phyloP scores from a whole-genome alignment of 2,113 vertebrate genomes.

The Mormoops blainvillei region DNA sequence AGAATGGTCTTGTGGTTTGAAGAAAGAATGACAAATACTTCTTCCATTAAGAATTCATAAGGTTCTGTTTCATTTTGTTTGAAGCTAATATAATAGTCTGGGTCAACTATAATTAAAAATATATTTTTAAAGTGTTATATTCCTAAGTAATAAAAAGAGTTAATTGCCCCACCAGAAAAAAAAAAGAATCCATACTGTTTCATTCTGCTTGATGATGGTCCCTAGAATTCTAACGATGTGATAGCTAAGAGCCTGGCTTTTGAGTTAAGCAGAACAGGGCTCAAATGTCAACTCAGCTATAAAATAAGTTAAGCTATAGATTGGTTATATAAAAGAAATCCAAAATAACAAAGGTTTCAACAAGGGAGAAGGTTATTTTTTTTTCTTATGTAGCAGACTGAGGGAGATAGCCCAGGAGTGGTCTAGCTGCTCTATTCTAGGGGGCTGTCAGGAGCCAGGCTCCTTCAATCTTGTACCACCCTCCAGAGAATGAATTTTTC shows the following conservation, averaged over 20 bases:
- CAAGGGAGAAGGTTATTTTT: neutral
- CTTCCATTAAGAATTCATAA: neutral
- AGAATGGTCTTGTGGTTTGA: neutral
- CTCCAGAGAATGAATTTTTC: neutral
- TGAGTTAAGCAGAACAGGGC: neutral
- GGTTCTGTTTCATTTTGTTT: neutral
- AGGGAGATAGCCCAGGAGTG: neutral
- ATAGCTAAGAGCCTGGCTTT: neutral
- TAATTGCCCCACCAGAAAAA: neutral
- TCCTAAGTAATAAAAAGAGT: neutral
- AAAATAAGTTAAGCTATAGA: neutral
- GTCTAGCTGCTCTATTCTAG: accelerated
- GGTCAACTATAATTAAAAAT: neutral
- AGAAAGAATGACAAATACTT: neutral
- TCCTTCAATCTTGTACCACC: neutral
- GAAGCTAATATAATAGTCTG: neutral
- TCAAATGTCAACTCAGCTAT: neutral
- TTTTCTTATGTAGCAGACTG: neutral
- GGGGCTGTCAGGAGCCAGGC: neutral
- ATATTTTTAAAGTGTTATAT: neutral
- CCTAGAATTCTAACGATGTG: neutral
- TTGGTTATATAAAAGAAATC: neutral
- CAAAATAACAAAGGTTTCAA: neutral
- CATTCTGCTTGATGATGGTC: neutral
- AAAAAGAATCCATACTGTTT: neutral